phyloP scores from a whole-genome alignment of 2,113 vertebrate species.

The Callithrix jacchus region DNA sequence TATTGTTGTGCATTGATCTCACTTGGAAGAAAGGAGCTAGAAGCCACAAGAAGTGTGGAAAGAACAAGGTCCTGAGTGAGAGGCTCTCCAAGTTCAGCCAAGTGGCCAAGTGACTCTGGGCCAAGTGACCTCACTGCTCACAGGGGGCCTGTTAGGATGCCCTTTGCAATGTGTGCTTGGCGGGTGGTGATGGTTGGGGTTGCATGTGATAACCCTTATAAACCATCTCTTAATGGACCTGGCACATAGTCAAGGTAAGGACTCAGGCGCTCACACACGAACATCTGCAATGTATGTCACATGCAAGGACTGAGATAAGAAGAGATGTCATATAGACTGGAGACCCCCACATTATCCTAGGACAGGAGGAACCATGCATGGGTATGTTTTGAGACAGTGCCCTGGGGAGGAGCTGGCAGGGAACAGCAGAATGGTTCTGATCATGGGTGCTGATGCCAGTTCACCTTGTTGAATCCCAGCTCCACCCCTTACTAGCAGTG shows the following conservation, averaged over 20 bases:
- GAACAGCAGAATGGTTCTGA: background rate
- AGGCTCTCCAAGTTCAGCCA: background rate
- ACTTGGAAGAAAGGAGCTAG: background rate
- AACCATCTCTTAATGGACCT: background rate
- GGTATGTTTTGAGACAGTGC: background rate
- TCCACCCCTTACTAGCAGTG: background rate
- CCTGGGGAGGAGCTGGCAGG: background rate
- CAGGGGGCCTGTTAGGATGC: background rate
- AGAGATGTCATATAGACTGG: background rate
- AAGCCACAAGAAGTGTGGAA: background rate
- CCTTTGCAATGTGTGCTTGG: background rate
- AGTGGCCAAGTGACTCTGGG: background rate
- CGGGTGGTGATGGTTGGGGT: too few relatives aligned
- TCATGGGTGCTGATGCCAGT: background rate
- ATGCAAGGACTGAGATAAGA: background rate
- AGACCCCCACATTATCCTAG: background rate
- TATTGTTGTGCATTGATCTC: constrained; percentile 10
- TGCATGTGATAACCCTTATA: fast-evolving
- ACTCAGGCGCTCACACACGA: background rate
- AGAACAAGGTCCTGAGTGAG: background rate
- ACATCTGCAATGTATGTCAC: background rate
- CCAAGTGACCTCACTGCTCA: background rate
- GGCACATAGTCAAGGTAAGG: background rate
- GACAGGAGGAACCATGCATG: background rate
- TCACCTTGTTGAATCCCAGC: background rate